Evolutionary conservation across 2,888 invertebrate species (phyloP).

Genomic region (Iphiclides podalirius): DNA sequence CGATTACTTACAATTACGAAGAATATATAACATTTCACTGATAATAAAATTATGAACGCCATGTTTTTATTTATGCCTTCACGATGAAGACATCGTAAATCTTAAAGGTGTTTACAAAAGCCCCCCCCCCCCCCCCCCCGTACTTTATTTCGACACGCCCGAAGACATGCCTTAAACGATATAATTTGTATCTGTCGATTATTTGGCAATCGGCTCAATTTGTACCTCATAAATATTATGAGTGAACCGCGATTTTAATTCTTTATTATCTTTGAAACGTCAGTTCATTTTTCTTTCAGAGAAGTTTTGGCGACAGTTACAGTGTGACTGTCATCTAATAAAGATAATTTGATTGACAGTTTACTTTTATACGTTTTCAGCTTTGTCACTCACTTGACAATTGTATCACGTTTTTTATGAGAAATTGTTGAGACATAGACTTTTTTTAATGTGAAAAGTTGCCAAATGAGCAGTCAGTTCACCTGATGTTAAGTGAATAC

Average conservation of each 20-base stretch:
- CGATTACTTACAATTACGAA: constrained; percentile 8
- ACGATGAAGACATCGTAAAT: constrained; percentile 20
- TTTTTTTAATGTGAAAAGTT: no score
- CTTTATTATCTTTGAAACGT: constrained; percentile 23
- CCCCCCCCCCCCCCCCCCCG: constrained; percentile 11
- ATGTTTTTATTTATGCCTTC: constrained; percentile 17
- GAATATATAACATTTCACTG: constrained; percentile 5
- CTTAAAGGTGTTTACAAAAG: constrained; percentile 19
- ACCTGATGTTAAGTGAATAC: no score
- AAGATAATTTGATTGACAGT: no score
- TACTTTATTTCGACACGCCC: constrained; percentile 20
- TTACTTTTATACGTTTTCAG: no score
- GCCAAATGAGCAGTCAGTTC: no score
- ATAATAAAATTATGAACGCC: constrained; percentile 13
- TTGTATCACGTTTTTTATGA: no score
- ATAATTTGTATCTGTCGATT: constrained; percentile 37
- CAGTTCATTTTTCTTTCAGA: constrained; percentile 7
- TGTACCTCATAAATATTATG: constrained; percentile 37
- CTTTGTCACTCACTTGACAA: no score
- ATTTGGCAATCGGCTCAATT: constrained; percentile 35
- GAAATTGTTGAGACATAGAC: no score
- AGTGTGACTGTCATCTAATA: neutral
- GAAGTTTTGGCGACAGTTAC: constrained; percentile 2
- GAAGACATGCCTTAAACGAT: constrained; percentile 25
- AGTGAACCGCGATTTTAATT: constrained; percentile 31